phyloP scores from a whole-genome alignment of 1,140 invertebrate species.

The Magallana angulata region DNA sequence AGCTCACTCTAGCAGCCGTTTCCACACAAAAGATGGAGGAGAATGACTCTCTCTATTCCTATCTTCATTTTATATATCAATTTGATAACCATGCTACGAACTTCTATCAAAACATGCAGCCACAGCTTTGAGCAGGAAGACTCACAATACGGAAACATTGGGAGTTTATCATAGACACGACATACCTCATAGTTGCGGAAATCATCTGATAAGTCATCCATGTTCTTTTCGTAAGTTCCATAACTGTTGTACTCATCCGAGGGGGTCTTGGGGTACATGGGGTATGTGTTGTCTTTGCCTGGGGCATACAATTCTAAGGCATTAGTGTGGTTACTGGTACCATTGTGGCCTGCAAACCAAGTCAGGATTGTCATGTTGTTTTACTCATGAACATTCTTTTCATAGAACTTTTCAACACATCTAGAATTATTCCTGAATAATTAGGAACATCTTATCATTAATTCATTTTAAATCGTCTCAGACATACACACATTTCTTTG shows the following conservation, averaged over 20 bases:
- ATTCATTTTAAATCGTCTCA: no score
- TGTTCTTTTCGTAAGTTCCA: conserved; percentile 74
- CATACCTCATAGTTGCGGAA: conserved; percentile 74
- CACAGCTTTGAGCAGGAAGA: background rate
- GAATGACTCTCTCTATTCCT: background rate
- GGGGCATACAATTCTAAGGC: conserved; percentile 74
- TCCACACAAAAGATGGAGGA: background rate
- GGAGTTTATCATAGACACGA: background rate
- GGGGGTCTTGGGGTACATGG: conserved; percentile 69
- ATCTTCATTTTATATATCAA: background rate
- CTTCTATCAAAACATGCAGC: conserved; percentile 29
- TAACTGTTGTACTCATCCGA: conserved; percentile 74
- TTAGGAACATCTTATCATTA: no score
- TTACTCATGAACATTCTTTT: no score
- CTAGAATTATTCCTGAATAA: no score
- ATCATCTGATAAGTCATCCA: conserved; percentile 75
- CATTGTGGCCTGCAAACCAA: conserved; percentile 67
- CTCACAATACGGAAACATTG: background rate
- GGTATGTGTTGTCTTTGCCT: conserved; percentile 64
- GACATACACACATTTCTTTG: no score
- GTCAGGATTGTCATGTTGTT: no score
- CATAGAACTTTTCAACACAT: no score
- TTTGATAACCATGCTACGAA: conserved; percentile 5
- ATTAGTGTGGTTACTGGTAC: conserved; percentile 74
- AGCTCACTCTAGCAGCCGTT: background rate